phyloP scores from a whole-genome alignment of 2,888 invertebrate genomes.

The Xanthia icteritia region DNA sequence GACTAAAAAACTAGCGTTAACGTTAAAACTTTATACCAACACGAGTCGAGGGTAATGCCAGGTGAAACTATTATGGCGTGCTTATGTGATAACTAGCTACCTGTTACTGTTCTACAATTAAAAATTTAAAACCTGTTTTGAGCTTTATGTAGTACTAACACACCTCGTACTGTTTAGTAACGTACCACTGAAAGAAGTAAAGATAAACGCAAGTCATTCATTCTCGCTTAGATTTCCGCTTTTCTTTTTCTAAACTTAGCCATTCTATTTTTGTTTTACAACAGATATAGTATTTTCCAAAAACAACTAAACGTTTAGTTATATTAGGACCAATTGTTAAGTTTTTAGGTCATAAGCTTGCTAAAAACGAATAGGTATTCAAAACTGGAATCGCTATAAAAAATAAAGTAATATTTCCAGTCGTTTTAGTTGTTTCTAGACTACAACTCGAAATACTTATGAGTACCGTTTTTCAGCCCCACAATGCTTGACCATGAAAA shows the following conservation, averaged over 20 bases:
- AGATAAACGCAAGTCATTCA: neutral
- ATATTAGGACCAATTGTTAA: neutral
- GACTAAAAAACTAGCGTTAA: neutral
- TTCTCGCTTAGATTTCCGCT: neutral
- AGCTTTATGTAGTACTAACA: constrained; percentile 45
- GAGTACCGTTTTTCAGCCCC: neutral
- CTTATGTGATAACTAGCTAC: constrained; percentile 45
- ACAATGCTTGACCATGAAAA: neutral
- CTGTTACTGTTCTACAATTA: constrained; percentile 56
- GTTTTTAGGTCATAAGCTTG: neutral
- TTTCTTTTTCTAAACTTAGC: neutral
- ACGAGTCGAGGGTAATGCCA: constrained; percentile 25
- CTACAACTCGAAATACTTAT: no score
- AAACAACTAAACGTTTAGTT: neutral
- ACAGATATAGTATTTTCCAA: neutral
- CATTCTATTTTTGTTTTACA: neutral
- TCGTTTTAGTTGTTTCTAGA: no score
- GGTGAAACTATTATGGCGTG: constrained; percentile 43
- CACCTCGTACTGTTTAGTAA: constrained; percentile 5
- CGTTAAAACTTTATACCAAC: constrained; percentile 38
- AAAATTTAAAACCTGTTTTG: constrained; percentile 51
- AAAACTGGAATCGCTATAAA: neutral
- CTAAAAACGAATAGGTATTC: neutral
- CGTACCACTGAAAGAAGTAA: neutral
- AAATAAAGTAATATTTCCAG: no score